These are phyloP conservation scores for Sarcophaga peregrina DNA, from an alignment of 1,140 invertebrate genomes.

Conservation along the genomic window DNA sequence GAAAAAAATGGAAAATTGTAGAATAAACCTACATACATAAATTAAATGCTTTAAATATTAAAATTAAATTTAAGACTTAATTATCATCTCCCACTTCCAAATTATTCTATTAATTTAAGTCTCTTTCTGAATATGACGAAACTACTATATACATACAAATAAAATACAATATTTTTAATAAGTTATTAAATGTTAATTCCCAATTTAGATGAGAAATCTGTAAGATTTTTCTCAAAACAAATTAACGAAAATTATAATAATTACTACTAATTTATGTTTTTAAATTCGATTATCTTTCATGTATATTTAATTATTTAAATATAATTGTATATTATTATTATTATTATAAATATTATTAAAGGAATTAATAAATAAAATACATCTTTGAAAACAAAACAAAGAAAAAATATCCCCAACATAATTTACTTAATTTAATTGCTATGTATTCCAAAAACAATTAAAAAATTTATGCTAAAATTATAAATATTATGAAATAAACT, in stretches of 20 bases:
- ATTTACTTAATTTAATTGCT: constrained; percentile 14
- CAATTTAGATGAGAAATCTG: neutral
- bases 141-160: neutral
- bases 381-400: too few species aligned
- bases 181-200: neutral
- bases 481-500: neutral
- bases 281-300: too few species aligned
- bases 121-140: too few species aligned
- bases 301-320: neutral
- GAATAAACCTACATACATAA: too few species aligned
- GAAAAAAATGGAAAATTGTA: too few species aligned
- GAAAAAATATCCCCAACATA: neutral
- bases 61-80: too few species aligned
- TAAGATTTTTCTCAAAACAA: neutral
- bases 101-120: too few species aligned
- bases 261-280: too few species aligned
- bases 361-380: neutral
- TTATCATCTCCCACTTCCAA: too few species aligned
- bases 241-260: neutral
- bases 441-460: neutral
- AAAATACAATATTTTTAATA: neutral
- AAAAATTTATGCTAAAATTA: neutral
- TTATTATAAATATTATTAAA: neutral
- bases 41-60: too few species aligned
- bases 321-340: neutral